Conservation (phyloP, 2,113 vertebrate genomes). For the Ophiodon elongatus region DNA sequence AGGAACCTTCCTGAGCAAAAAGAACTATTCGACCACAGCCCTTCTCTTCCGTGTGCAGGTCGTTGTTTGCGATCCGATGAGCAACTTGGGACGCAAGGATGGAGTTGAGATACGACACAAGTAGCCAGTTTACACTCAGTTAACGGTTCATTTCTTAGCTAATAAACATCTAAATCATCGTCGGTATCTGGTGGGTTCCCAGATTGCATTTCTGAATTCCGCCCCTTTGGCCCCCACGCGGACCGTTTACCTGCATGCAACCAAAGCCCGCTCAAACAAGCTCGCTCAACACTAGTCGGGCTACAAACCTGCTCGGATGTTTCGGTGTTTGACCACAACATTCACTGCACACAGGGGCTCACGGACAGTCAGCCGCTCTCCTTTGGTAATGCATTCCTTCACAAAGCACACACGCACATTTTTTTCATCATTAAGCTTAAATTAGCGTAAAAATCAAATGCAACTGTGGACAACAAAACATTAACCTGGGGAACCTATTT, state of each 20-base stretch:
- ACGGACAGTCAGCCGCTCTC: not conserved
- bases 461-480: constrained; percentile 43
- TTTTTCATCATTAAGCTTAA: constrained; percentile 18
- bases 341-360: not conserved
- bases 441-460: constrained; percentile 28
- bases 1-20: too few species aligned
- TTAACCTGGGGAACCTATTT: not conserved
- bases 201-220: not conserved
- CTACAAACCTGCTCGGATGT: too few species aligned
- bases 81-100: too few species aligned
- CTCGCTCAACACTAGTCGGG: too few species aligned
- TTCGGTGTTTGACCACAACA: not conserved
- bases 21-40: too few species aligned
- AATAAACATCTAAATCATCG: not conserved
- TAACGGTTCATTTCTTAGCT: not conserved
- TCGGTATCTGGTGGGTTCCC: not conserved
- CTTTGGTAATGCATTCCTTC: not conserved
- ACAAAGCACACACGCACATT: not conserved
- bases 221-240: not conserved
- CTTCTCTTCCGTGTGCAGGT: too few species aligned
- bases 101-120: too few species aligned
- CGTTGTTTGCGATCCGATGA: too few species aligned
- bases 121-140: not conserved
- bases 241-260: not conserved
- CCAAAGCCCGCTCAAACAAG: too few species aligned